Evolutionary conservation across 2,113 vertebrate genomes (phyloP).

Genomic region (Brienomyrus brachyistius): DNA sequence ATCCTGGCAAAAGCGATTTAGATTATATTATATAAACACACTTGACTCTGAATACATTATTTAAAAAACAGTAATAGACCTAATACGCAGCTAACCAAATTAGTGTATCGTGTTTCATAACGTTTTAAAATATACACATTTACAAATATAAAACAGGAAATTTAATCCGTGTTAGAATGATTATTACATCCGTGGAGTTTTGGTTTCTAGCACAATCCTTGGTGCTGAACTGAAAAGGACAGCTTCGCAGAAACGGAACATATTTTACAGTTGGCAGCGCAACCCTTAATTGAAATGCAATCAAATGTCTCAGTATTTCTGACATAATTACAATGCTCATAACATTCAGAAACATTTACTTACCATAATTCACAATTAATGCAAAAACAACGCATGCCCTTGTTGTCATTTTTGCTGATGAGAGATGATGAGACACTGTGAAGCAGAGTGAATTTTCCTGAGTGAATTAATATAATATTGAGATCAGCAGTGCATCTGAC

Average conservation of each 20-base stretch:
- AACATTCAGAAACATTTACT: neutral
- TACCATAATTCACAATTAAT: constrained; percentile 12
- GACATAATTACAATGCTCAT: neutral
- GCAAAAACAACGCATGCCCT: constrained; percentile 3
- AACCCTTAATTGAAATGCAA: neutral
- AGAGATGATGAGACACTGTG: neutral
- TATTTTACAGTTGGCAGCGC: neutral
- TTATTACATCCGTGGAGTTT: neutral
- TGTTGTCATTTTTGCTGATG: constrained; percentile 16
- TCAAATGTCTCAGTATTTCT: neutral
- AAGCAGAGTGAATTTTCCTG: neutral
- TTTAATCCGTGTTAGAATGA: neutral
- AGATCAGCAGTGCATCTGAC: neutral
- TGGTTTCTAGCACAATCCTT: constrained; percentile 3
- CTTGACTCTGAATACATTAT: neutral
- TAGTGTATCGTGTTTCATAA: neutral
- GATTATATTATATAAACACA: neutral
- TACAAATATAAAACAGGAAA: neutral
- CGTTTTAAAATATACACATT: neutral
- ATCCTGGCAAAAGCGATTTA: neutral
- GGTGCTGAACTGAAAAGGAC: constrained; percentile 15
- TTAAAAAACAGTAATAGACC: neutral
- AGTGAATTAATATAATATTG: neutral
- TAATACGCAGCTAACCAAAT: neutral
- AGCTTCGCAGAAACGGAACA: neutral